Conservation (phyloP, 2,797 vertebrate genomes). For the Poecilia wingei region DNA sequence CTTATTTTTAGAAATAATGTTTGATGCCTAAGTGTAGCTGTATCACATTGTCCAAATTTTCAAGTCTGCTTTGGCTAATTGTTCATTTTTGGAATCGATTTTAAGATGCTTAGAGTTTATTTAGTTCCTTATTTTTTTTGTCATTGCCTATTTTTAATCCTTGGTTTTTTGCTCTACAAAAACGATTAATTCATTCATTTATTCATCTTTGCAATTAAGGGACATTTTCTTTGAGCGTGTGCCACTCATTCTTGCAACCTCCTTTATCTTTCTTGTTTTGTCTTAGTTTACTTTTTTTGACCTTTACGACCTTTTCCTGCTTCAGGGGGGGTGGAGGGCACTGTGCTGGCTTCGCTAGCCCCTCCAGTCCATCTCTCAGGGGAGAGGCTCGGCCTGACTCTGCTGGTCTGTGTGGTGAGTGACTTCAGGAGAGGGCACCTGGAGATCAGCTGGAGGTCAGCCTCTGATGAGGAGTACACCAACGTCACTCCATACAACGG, state of each 20-base stretch:
- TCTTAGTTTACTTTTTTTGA: background rate
- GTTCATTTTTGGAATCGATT: background rate
- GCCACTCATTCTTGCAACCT: background rate
- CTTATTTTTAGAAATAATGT: background rate
- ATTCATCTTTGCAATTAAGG: background rate
- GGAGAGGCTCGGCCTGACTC: constrained; percentile 72
- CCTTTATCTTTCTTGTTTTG: background rate
- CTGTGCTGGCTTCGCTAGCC: constrained; percentile 69
- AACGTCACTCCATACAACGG: constrained; percentile 40
- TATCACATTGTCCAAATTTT: background rate
- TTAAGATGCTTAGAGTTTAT: background rate
- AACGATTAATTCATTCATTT: background rate
- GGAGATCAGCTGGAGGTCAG: constrained; percentile 76
- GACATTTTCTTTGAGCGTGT: background rate
- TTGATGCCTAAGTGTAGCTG: background rate
- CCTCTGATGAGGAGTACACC: constrained; percentile 39
- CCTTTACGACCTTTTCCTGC: background rate
- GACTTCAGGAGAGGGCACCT: constrained; percentile 72
- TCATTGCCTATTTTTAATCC: background rate
- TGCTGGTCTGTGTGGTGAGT: constrained; percentile 81
- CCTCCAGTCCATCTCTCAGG: constrained; percentile 79
- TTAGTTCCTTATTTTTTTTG: background rate
- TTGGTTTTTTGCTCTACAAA: background rate
- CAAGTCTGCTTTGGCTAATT: background rate
- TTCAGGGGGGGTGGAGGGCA: constrained; percentile 56